Base-by-base conservation (phyloP, 2,888 invertebrate genomes). In the Scaptomyza tumidula region DNA sequence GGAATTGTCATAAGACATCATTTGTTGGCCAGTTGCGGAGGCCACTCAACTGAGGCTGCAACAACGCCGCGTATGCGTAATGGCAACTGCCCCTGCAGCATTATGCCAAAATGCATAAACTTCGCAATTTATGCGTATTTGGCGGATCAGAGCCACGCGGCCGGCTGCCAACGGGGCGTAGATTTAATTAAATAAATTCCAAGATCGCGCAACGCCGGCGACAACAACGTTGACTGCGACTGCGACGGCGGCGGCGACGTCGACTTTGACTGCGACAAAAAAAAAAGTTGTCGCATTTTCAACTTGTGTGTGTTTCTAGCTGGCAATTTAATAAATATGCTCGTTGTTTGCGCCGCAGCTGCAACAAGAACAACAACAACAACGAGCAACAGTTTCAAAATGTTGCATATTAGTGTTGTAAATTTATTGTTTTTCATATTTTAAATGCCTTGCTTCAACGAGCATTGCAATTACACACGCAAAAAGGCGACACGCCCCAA, bases 111-210 rank as follows among this genome's bases (percentile, higher is more conserved):
- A 66, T 67, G 70, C 84, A 89, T 88, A 88, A 88, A 88, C 65
- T 82, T 77, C 70, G 63, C 71, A 87, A 86, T 89, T 88, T 88
- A 88, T 87, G 87, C 73, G 69, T 80, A 77, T 80, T 81, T 80
- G 73, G 77, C 71, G 71, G 76, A 66, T 65, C 69, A 65, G 75
- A 72, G 69, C 49, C 66, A 1, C 33, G 13, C 53, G 66, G 63
- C 48, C 62, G 66, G 68, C 68, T 67, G 80, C 70, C 79, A 75
- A 78, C 82, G 83, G 79, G 84, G 80, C 81, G 80, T 81, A 83
- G 75, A 84, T 87, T 88, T 89, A 88, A 88, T 89, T 88, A 88
- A 89, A 88, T 88, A 89, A 89, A 89, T 86, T 84, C 79, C 78
- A 78, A 68, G 65, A 75, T 71, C 75, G 54, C 61, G 53, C 39